These are phyloP conservation scores for Coecobrya sp. DNA, from an alignment of 2,888 invertebrate species.

Conservation along the genomic window DNA sequence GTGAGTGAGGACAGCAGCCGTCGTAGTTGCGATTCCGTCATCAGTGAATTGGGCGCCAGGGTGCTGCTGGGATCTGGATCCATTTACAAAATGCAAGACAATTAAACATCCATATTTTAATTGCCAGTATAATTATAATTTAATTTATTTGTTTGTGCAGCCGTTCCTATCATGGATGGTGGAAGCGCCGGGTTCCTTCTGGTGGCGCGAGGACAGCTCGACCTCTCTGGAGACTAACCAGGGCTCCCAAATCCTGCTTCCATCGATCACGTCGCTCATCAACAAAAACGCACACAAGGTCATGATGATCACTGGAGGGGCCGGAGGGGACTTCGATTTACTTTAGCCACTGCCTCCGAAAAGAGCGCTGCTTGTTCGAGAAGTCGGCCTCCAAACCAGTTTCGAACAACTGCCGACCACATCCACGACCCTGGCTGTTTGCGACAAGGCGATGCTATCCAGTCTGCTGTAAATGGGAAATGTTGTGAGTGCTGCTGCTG, in stretches of 20 bases:
- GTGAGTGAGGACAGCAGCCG: constrained; percentile 85
- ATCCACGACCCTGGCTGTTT: too few species aligned
- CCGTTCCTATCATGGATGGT: constrained; percentile 43
- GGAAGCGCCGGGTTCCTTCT: not conserved
- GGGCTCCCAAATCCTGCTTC: constrained; percentile 90
- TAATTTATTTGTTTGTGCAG: constrained; percentile 30
- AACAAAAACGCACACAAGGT: constrained; percentile 76
- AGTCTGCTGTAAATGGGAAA: too few species aligned
- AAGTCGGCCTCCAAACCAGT: constrained; percentile 85
- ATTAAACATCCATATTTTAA: constrained; percentile 37
- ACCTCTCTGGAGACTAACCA: constrained; percentile 94
- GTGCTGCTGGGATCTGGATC: constrained; percentile 88
- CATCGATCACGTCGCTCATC: constrained; percentile 84
- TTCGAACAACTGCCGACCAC: constrained; percentile 73
- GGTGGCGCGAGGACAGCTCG: constrained; percentile 90
- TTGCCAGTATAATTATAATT: not conserved
- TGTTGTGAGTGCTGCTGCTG: too few species aligned
- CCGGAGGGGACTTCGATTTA: constrained; percentile 33
- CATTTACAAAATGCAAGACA: constrained; percentile 86
- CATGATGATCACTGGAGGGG: constrained; percentile 38
- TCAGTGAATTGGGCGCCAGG: constrained; percentile 82
- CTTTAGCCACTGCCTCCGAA: not conserved
- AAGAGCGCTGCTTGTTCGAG: constrained; percentile 78
- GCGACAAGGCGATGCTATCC: too few species aligned
- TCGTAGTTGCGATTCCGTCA: constrained; percentile 84